Evolutionary conservation across 2,797 vertebrate species (phyloP).

Genomic region (Ptychadena robeensis): DNA sequence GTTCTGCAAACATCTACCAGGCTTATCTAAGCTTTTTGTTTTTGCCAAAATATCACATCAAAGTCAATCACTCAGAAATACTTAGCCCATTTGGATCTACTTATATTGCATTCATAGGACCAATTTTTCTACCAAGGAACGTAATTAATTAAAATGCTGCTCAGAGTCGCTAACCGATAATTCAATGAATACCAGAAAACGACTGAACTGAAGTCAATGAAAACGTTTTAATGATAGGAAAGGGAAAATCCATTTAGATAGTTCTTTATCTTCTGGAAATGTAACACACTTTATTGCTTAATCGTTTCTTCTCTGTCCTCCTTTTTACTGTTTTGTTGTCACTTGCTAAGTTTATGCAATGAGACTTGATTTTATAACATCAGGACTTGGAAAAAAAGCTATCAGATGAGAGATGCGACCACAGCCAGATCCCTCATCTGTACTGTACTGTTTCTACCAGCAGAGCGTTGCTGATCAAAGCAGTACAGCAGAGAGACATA

Average conservation of each 20-base stretch:
- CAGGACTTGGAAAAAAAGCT: background rate
- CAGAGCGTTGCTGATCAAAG: no score
- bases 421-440: no score
- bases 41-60: slow-evolving; percentile 7
- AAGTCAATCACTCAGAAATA: slow-evolving; percentile 7
- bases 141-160: background rate
- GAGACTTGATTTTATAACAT: background rate
- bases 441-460: no score
- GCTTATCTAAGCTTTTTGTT: slow-evolving; percentile 1
- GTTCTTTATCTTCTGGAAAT: background rate
- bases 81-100: slow-evolving; percentile 4
- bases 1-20: background rate
- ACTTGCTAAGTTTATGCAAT: background rate
- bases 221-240: background rate
- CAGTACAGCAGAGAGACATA: no score
- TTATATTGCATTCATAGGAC: slow-evolving; percentile 7
- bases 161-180: background rate
- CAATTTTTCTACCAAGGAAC: background rate
- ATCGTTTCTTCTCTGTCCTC: background rate
- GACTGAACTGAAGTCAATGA: background rate
- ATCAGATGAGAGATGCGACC: no score
- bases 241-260: background rate
- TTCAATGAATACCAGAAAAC: background rate
- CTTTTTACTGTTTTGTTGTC: background rate
- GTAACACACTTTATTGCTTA: background rate